Evolutionary conservation across 2,113 vertebrate genomes (phyloP), one percentile per base, ranked within the genome.

Genomic region (Microcebus jonahi): DNA sequence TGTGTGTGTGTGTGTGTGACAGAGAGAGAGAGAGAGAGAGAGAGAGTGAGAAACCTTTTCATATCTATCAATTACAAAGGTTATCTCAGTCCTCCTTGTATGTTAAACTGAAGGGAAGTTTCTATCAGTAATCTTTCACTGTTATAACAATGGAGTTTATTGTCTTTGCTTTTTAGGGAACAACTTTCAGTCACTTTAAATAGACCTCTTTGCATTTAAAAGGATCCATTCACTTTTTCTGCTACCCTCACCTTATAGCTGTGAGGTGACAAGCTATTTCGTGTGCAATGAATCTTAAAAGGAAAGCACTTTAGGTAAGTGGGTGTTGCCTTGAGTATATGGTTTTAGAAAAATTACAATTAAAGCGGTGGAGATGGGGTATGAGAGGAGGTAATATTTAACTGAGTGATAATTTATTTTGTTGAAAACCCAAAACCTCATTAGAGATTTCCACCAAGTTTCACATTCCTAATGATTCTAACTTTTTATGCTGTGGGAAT

Each of bases 391-490:
- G 20, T 70, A 25, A 86, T n/a, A 36, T 29, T 89, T 65, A 82
- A 67, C 13, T 50, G 93, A 91, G 65, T 90, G 53, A 85, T 88
- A 23, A 88, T 68, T 90, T 91, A 95, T 90, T 96, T 92, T 86
- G 67, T 57, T 88, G 73, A 96, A 97, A 96, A 95, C 20, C 8
- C 59, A 92, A 90, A 97, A 48, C 12, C 17, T 15, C n/a, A 96
- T 77, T 89, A 75, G 77, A 90, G 50, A 86, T 61, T 95, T 97
- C 21, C 70, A 87, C 55, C 34, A 71, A 88, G 31, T 95, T 96
- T 96, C 50, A 96, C 27, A 87, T n/a, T 87, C 39, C 45, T 95
- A 96, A 93, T 45, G 7, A 86, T 65, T 68, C 50, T 82, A 91
- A 83, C 18, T 67, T 80, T 87, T 84, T 73, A 65, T 36, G 2